Evolutionary conservation across 2,888 invertebrate species (phyloP).

Genomic region (Gortyna flavago): DNA sequence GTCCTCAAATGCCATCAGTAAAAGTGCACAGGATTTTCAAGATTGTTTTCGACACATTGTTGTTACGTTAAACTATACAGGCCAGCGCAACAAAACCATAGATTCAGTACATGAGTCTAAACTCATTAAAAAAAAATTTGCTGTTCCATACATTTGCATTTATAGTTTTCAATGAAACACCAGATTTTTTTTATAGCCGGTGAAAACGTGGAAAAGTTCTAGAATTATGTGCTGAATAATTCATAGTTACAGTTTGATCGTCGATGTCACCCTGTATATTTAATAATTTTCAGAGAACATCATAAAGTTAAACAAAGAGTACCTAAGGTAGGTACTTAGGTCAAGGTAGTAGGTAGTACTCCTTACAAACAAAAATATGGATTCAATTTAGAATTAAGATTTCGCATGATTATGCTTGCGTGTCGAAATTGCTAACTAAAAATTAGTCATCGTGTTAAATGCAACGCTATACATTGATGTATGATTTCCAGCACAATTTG

Average conservation of each 20-base stretch:
- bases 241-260: not conserved
- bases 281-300: not conserved
- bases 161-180: not conserved
- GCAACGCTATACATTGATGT: slow-evolving; percentile 72
- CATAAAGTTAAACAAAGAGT: not conserved
- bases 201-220: not conserved
- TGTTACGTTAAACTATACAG: not conserved
- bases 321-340: not conserved
- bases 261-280: not conserved
- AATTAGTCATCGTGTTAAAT: slow-evolving; percentile 72
- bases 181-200: not conserved
- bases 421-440: slow-evolving; percentile 68
- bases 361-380: slow-evolving; percentile 10
- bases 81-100: not conserved
- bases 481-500: slow-evolving; percentile 71
- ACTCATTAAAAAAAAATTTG: no score
- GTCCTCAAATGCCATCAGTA: not conserved
- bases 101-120: not conserved
- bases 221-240: not conserved
- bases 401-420: slow-evolving; percentile 57
- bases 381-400: slow-evolving; percentile 46
- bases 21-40: not conserved
- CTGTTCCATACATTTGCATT: no score
- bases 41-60: not conserved
- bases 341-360: not conserved